Evolutionary conservation across 2,797 vertebrate genomes (phyloP).

Genomic region (Vultur gryphus): DNA sequence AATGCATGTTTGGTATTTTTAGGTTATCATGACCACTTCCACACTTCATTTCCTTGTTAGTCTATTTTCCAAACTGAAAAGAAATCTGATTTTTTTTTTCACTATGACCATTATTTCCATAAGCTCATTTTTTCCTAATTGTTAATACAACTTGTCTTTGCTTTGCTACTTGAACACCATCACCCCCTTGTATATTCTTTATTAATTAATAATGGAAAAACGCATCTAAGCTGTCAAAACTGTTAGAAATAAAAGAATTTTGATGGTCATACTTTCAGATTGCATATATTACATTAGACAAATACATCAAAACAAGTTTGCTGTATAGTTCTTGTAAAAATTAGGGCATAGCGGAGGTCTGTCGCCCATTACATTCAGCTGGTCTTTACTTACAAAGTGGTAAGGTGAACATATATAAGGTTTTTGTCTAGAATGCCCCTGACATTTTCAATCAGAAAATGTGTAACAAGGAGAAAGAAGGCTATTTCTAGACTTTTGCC

Average conservation of each 20-base stretch:
- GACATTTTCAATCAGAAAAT: background rate
- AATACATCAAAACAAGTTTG: background rate
- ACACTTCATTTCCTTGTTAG: background rate
- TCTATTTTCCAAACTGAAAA: background rate
- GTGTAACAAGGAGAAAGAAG: background rate
- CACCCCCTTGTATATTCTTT: background rate
- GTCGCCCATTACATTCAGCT: background rate
- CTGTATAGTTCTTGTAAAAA: background rate
- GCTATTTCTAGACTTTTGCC: background rate
- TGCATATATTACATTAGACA: background rate
- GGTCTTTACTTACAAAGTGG: background rate
- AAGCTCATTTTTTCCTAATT: background rate
- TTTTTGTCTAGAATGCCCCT: background rate
- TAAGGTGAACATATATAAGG: accelerated
- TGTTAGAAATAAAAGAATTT: background rate
- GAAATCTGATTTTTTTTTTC: background rate
- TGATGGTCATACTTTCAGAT: background rate
- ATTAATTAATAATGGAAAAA: background rate
- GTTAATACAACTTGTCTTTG: background rate
- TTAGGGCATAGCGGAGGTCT: background rate
- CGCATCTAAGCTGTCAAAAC: background rate
- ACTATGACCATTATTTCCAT: background rate
- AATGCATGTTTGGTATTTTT: background rate
- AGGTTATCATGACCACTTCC: background rate
- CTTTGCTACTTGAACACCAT: background rate